Percentiles rank a stretch among this genome's conserved stretches.
phyloP scores from a whole-genome alignment of 2,888 invertebrate genomes.

The Drosophila merina region DNA sequence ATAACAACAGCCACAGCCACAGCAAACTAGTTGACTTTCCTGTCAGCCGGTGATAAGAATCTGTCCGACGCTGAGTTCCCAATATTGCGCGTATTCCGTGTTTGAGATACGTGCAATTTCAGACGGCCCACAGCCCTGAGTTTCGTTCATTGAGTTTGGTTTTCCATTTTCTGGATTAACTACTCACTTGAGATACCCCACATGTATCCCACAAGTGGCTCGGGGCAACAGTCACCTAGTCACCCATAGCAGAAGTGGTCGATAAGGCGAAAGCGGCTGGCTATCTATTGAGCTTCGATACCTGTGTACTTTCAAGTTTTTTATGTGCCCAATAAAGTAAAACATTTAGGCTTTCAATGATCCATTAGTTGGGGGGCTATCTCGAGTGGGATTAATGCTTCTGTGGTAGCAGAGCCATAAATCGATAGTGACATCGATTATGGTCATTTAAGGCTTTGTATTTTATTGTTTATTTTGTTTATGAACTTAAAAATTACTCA shows the following conservation, averaged over 20 bases:
- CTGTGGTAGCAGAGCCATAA: slow-evolving; percentile 25
- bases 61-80: slow-evolving; percentile 42
- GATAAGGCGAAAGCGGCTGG: slow-evolving; percentile 27
- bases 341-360: slow-evolving; percentile 14
- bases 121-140: slow-evolving; percentile 39
- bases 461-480: slow-evolving; percentile 4
- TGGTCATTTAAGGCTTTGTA: slow-evolving; percentile 23
- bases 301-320: slow-evolving; percentile 10
- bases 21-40: slow-evolving; percentile 50
- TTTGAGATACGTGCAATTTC: slow-evolving; percentile 54
- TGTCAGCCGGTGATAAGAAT: slow-evolving; percentile 58
- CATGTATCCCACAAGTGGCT: slow-evolving; percentile 20
- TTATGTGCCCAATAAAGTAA: slow-evolving; percentile 38
- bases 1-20: slow-evolving; percentile 10
- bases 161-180: slow-evolving; percentile 36
- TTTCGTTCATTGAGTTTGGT: neutral
- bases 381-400: slow-evolving; percentile 30
- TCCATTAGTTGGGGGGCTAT: slow-evolving; percentile 38
- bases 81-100: slow-evolving; percentile 26
- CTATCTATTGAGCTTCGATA: slow-evolving; percentile 40
- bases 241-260: slow-evolving; percentile 21
- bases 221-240: slow-evolving; percentile 28
- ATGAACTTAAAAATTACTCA: neutral
- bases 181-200: slow-evolving; percentile 14
- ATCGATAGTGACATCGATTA: slow-evolving; percentile 34